Conservation (phyloP, 2,797 vertebrate species). For the Crax fasciolata region DNA sequence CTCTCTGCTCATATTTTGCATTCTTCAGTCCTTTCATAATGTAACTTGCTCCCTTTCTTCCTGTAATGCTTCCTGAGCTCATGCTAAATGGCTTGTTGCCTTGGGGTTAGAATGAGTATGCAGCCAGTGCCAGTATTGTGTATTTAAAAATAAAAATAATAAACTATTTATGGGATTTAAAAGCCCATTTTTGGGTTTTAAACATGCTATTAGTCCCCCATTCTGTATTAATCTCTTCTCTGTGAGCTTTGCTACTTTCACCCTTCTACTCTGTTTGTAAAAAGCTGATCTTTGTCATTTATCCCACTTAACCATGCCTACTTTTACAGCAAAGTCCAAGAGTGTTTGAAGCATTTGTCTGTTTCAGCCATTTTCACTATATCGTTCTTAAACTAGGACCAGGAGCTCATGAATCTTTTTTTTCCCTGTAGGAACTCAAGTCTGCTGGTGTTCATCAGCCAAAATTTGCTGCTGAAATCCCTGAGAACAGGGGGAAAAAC, state of each 20-base stretch:
- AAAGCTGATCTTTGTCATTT: neutral
- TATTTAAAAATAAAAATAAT: neutral
- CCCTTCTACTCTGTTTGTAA: neutral
- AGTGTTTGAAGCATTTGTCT: neutral
- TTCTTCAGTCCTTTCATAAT: neutral
- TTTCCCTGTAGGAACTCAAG: slow-evolving; percentile 89
- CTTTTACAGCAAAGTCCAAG: neutral
- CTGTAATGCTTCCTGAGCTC: neutral
- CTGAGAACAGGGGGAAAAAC: slow-evolving; percentile 95
- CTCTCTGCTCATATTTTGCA: neutral
- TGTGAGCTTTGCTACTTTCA: neutral
- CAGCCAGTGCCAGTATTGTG: accelerated
- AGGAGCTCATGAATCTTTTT: neutral
- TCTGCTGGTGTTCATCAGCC: slow-evolving; percentile 88
- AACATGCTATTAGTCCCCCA: neutral
- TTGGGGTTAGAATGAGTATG: neutral
- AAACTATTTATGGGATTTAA: neutral
- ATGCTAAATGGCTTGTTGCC: neutral
- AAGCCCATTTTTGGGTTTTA: neutral
- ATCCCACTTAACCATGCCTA: neutral
- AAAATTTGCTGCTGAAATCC: slow-evolving; percentile 84
- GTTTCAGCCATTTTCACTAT: neutral
- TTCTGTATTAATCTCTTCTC: neutral
- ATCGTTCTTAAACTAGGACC: neutral
- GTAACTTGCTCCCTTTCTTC: neutral